Base-by-base conservation (phyloP, 2,888 invertebrate genomes). In the Coelinius sp. region DNA sequence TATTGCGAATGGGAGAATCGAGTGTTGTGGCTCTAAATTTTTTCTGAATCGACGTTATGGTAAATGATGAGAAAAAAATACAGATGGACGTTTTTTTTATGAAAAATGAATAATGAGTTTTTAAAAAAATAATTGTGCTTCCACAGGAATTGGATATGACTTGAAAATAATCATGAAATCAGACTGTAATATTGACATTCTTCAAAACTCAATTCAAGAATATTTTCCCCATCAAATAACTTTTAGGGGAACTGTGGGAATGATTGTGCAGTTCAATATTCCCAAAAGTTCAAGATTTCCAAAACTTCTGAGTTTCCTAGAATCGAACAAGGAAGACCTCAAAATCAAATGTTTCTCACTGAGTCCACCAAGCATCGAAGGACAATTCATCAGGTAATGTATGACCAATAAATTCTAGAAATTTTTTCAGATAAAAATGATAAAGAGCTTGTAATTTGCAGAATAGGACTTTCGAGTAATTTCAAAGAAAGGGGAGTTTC, bases 201-300 rank as follows among this genome's bases (percentile, higher is more conserved):
- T 27, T 64, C 38, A 8, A 38, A 46, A 70, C 31, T 44, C 53
- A 22, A 41, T 68, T 14, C 46, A 7, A 65, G 66, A 75, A 17
- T 67, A 49, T 67, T 76, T 75, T 5, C 31, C 77, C n/a, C 71
- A 73, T 12, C 71, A 62, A 10, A 73, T 79, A 17, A 76, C 68
- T 64, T 66, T 76, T 1, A 70, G 73, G 10, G 71, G 73, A 8
- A 75, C 41, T 17, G 75, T 76, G 71, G 79, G 79, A 10, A 46
- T 73, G 31, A 73, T 76, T 14, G 71, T 77, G 38, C 73, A 69
- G 73, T 79, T 76, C 24, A 74, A 79, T 24, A 41, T 79, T 12
- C 75, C 77, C 0, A 73, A 8, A 49, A 75, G 77, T 31, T 77
- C 80, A 6, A 77, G 78, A 69, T 79, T 81, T 46, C 76, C 81